Percentiles rank a stretch among this genome's conserved stretches.
phyloP scores from a whole-genome alignment of 2,113 vertebrate species.

The Laterallus jamaicensis region DNA sequence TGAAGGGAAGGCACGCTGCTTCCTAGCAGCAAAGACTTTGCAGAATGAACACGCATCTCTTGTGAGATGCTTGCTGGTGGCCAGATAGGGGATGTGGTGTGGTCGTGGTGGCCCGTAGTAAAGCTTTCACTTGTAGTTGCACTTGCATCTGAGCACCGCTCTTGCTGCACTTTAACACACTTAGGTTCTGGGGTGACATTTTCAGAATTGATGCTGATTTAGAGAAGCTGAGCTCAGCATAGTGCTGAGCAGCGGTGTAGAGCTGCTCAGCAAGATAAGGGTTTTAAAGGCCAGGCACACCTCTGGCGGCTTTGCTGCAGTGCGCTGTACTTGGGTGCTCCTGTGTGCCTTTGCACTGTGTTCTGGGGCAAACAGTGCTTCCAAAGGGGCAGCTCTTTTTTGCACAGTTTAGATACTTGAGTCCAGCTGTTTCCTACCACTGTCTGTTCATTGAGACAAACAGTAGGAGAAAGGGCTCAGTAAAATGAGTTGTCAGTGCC shows the following conservation, averaged over 20 bases:
- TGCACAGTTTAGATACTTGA: not conserved
- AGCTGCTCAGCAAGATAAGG: not conserved
- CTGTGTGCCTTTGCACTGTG: fast-evolving
- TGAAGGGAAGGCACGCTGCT: not conserved
- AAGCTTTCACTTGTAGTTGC: not conserved
- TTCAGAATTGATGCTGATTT: not conserved
- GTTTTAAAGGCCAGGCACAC: not conserved
- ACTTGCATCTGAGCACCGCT: not conserved
- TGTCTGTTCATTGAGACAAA: not conserved
- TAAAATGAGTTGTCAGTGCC: not conserved
- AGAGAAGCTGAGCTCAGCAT: not conserved
- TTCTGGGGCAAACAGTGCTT: not conserved
- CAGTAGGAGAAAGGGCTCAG: not conserved
- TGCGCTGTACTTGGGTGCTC: not conserved
- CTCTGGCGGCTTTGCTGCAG: not conserved
- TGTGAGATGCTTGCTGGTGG: not conserved
- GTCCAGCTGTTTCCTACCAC: not conserved
- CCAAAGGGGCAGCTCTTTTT: not conserved
- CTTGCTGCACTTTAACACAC: not conserved
- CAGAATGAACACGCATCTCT: not conserved
- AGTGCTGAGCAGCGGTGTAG: not conserved
- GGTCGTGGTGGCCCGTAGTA: not conserved
- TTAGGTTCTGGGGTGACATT: not conserved
- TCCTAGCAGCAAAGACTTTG: not conserved
- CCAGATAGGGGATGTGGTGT: not conserved